Percentiles rank a stretch among this genome's conserved stretches.
Evolutionary conservation across 2,797 vertebrate genomes (phyloP).

Genomic region (Sciurus vulgaris): DNA sequence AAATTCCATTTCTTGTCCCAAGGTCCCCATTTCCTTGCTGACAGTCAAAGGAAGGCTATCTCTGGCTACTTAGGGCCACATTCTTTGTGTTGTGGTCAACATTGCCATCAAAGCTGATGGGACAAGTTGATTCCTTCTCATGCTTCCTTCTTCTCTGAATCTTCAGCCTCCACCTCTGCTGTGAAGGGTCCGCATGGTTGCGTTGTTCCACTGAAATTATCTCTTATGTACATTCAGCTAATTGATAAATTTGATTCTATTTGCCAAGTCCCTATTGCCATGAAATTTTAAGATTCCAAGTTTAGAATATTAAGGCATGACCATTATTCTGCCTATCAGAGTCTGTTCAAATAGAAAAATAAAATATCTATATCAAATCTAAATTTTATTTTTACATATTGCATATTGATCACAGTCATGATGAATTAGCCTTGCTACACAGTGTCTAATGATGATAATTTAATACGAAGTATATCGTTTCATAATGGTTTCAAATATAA

Average conservation of each 20-base stretch:
- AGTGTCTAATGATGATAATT: not conserved
- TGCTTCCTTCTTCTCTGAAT: not conserved
- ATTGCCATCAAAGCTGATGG: slow-evolving; percentile 1
- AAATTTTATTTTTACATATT: not conserved
- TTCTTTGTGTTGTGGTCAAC: not conserved
- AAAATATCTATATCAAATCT: not conserved
- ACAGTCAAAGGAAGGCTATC: not conserved
- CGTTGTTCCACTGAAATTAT: not conserved
- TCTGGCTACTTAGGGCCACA: not conserved
- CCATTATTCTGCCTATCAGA: not conserved
- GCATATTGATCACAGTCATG: not conserved
- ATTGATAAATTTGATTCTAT: not conserved
- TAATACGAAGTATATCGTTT: not conserved
- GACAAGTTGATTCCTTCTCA: not conserved
- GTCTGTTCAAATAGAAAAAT: slow-evolving; percentile 2
- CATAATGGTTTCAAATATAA: not conserved
- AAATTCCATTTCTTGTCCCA: not conserved
- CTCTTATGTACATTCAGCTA: not conserved
- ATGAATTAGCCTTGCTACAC: not conserved
- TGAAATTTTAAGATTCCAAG: not conserved
- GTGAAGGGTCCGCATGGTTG: not conserved
- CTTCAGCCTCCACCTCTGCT: not conserved
- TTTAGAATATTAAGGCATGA: not conserved
- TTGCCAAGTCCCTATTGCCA: not conserved
- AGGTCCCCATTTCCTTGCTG: not conserved